Evolutionary conservation across 2,888 invertebrate genomes (phyloP).

Genomic region (Hipparchia semele): DNA sequence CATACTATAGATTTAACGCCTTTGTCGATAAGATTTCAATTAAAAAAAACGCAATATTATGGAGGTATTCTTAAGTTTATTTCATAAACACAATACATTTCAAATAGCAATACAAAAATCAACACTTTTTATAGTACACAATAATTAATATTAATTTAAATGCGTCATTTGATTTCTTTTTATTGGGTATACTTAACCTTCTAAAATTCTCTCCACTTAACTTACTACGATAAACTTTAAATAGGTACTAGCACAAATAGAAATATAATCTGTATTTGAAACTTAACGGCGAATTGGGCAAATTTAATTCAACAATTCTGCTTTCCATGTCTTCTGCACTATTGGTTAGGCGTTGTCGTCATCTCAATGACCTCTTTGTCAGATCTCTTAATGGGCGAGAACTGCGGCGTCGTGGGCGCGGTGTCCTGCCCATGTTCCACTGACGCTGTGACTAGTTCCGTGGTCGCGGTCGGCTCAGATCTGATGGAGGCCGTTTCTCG

Average conservation of each 20-base stretch:
- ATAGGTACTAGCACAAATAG: not conserved
- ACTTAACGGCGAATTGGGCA: slow-evolving; percentile 23
- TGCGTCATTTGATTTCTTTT: slow-evolving; percentile 23
- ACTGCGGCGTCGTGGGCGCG: slow-evolving; percentile 57
- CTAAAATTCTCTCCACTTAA: not conserved
- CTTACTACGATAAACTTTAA: not conserved
- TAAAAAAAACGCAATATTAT: not conserved
- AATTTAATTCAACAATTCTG: slow-evolving; percentile 18
- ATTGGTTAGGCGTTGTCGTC: slow-evolving; percentile 52
- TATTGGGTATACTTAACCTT: not conserved
- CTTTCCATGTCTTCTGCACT: slow-evolving; percentile 22
- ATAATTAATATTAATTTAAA: slow-evolving; percentile 27
- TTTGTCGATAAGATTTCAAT: too few relatives aligned
- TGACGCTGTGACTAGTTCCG: slow-evolving; percentile 69
- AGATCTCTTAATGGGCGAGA: slow-evolving; percentile 53
- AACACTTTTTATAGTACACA: slow-evolving; percentile 18
- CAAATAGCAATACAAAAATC: slow-evolving; percentile 26
- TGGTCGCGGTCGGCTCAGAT: slow-evolving; percentile 69
- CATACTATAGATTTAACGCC: too few relatives aligned
- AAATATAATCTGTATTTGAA: not conserved
- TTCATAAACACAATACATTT: slow-evolving; percentile 21
- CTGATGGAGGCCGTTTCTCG: slow-evolving; percentile 59
- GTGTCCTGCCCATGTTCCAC: slow-evolving; percentile 64
- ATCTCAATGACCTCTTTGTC: slow-evolving; percentile 58
- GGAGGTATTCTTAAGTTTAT: slow-evolving; percentile 9